Base-by-base conservation (phyloP, 2,113 vertebrate species). In the Notothenia rossii region DNA sequence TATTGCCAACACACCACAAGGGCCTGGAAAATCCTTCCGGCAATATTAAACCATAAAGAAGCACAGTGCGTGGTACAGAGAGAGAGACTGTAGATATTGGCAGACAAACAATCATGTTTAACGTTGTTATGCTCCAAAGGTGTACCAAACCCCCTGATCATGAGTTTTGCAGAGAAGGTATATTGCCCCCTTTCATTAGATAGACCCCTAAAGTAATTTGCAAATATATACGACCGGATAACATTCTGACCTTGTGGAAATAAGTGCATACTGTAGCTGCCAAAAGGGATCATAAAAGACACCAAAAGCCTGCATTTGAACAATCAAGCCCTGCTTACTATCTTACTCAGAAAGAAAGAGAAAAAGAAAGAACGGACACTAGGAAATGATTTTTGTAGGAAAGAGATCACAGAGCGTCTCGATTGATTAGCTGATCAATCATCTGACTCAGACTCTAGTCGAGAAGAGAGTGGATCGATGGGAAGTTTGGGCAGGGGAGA, bases 341-440 rank as follows among this genome's bases (percentile, higher is more conserved):
- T 12, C 8, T 17, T 66, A 64, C 17, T 58, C 20, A 33, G 22
- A 66, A 33, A 33, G 63, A 11, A 64, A 64, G 15, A 22, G 20
- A 14, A 53, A 29, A 62, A 58, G 9, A 66, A 55, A 68, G 48
- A 53, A 74, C 64, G 45, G 18, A 59, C 4, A 65, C 40, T 8
- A 50, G 14, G 12, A 77, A 82, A 43, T 48, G 20, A 77, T 54
- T 81, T 81, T 45, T 67, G 18, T 59, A 22, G 48, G 18, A n/a
- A 75, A 68, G 49, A 60, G 71, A 86, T 77, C 68, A 63, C 50
- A 72, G 81, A 84, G 70, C 2, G 2, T 65, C 77, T 79, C 5
- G 0, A 93, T 87, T 81, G 87, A 94, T 91, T 81, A 81, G 77
- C 79, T 72, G 85, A 90, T 94, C 89, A 92, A 92, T 92, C 90